These are phyloP conservation scores for Lanistes nyassanus DNA, from an alignment of 1,140 invertebrate species.

Conservation along the genomic window DNA sequence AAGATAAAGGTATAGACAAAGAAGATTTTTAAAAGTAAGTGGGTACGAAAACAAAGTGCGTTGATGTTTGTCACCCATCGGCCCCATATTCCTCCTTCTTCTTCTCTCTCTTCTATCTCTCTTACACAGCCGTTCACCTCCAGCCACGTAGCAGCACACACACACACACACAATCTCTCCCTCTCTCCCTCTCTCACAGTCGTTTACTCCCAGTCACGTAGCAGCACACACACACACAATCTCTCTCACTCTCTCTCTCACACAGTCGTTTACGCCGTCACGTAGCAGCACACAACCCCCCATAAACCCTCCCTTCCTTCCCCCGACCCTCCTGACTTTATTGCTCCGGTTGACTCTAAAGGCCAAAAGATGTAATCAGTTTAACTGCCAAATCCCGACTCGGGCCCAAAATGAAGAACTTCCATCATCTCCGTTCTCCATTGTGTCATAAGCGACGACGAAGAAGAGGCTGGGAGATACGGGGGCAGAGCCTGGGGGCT, in stretches of 20 bases:
- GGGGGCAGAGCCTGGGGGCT: not conserved
- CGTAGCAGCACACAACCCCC: not conserved
- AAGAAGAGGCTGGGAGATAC: not conserved
- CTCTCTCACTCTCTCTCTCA: not conserved
- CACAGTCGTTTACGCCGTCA: not conserved
- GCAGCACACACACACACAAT: not conserved
- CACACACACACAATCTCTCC: not conserved
- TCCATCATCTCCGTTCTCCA: slow-evolving; percentile 20
- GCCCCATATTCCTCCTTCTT: no score
- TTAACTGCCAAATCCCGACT: slow-evolving; percentile 24
- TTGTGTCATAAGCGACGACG: slow-evolving; percentile 24
- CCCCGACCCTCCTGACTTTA: not conserved
- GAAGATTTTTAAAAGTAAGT: no score
- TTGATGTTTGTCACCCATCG: no score
- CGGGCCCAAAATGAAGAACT: slow-evolving; percentile 22
- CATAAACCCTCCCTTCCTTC: not conserved
- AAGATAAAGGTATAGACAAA: no score
- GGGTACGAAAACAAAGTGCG: no score
- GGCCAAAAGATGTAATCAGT: slow-evolving; percentile 26
- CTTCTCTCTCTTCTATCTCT: no score
- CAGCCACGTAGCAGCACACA: not conserved
- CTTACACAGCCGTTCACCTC: not conserved
- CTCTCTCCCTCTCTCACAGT: not conserved
- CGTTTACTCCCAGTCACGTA: not conserved
- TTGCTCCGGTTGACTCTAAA: not conserved